Base-by-base conservation (phyloP, 2,888 invertebrate species). In the Theodoxus fluviatilis region DNA sequence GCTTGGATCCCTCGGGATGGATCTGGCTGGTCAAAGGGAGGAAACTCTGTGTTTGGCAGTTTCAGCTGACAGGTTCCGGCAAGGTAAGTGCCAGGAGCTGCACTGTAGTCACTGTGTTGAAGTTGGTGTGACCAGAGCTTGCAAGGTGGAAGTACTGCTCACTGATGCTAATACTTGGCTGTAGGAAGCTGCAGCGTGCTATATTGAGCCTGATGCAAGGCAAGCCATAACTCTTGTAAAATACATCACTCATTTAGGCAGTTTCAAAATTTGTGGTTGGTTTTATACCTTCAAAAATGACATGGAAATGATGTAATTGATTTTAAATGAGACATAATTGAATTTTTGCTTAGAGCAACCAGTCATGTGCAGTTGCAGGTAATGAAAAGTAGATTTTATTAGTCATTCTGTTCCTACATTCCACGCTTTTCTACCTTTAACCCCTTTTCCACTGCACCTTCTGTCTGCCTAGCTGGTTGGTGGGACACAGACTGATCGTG, bases 1-100 rank as follows among this genome's bases (percentile, higher is more conserved):
- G 90, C 33, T 87, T 93, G 72, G 92, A 92, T 0, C 86, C 90
- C 0, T 91, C 91, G 76, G 93, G 93, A 0, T 94, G 93, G 93
- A 93, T 92, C 73, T 93, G 94, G 94, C 90, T 94, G 67, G 96
- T 97, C 2, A 92, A 93, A 77, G 95, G 95, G 0, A 90, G 96
- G 0, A 91, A 94, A 64, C 88, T 96, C 18, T 90, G 96, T 35
- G 92, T 95, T 7, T 97, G 97, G 97, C 82, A 85, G 63, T 88
- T 87, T 79, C 86, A 84, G 67, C 78, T 80, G 35, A 78, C 74
- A 37, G 72, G 73, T 6, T 55, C 69, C 61, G 77, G 79, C 28
- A 81, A 82, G 78, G 84, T 84, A 74, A 67, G 73, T 9, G 4
- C 4, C 3, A 3, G 6, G 22, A n/a, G 22, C 31, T 2, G 1